A percentile compares a stretch with the other conserved stretches of the same genome.
Conservation (phyloP, 1,140 invertebrate genomes). For the Matsumurasca onukii region DNA sequence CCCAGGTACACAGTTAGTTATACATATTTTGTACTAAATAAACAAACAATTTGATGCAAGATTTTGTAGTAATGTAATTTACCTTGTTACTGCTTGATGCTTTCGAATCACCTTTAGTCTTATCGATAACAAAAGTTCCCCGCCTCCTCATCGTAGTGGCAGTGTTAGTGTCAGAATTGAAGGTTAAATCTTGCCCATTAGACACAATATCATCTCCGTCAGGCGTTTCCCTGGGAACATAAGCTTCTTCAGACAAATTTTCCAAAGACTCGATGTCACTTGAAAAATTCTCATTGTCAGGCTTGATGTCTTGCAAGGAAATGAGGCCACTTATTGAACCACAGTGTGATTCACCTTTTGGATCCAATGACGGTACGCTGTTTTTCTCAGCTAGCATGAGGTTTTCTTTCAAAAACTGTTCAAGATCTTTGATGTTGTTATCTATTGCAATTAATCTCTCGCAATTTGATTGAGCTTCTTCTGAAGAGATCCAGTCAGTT, state of each 20-base stretch:
- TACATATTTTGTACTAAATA: too few relatives aligned
- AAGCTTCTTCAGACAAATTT: neutral
- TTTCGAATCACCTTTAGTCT: neutral
- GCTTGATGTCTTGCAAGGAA: too few relatives aligned
- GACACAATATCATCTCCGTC: neutral
- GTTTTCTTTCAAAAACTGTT: neutral
- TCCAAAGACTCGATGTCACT: neutral
- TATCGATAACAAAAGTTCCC: neutral
- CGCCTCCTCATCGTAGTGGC: neutral
- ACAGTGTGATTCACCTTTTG: neutral
- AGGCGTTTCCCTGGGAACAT: neutral
- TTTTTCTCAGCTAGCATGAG: neutral
- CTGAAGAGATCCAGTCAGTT: neutral
- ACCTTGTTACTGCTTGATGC: too few relatives aligned
- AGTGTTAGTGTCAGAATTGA: neutral
- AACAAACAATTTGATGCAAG: too few relatives aligned
- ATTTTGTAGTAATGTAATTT: too few relatives aligned
- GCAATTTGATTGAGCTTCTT: neutral
- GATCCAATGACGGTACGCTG: neutral
- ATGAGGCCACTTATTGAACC: too few relatives aligned
- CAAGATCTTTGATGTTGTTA: slow-evolving; percentile 3
- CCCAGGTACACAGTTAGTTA: too few relatives aligned
- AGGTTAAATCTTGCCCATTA: neutral
- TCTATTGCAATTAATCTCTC: neutral
- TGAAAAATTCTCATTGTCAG: too few relatives aligned